A percentile compares a stretch with the other conserved stretches of the same genome.
Conservation (phyloP, 2,797 vertebrate species). For the Pogonophryne albipinna region DNA sequence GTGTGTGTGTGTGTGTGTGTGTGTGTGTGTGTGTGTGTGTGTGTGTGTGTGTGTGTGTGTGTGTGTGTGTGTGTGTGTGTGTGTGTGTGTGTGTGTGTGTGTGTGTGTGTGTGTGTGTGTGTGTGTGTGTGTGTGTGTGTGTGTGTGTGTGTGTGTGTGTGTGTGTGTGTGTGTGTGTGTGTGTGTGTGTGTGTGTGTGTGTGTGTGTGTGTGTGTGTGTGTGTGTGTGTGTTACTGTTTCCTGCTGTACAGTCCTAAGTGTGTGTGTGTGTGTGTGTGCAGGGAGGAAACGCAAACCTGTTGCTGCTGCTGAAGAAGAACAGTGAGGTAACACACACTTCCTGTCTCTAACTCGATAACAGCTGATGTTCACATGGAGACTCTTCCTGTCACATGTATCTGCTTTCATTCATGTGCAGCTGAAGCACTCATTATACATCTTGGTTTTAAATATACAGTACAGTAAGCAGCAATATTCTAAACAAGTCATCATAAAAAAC, state of each 20-base stretch:
- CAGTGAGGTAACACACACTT: constrained; percentile 91
- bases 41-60: constrained; percentile 42
- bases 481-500: background rate
- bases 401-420: background rate
- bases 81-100: constrained; percentile 40
- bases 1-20: constrained; percentile 56
- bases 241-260: constrained; percentile 47
- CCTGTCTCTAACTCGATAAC: constrained; percentile 51
- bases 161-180: constrained; percentile 24
- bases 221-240: constrained; percentile 25
- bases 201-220: constrained; percentile 54
- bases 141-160: constrained; percentile 55
- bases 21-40: constrained; percentile 51
- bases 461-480: background rate
- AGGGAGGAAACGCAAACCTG: constrained; percentile 93
- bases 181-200: constrained; percentile 46
- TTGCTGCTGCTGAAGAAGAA: constrained; percentile 93
- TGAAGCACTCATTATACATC: background rate
- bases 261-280: constrained; percentile 57
- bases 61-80: constrained; percentile 56
- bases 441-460: background rate
- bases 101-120: constrained; percentile 55
- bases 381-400: constrained; percentile 18
- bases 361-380: constrained; percentile 56
- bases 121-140: constrained; percentile 37